Base-by-base conservation (phyloP, 2,113 vertebrate genomes). In the Scytalopus superciliaris region DNA sequence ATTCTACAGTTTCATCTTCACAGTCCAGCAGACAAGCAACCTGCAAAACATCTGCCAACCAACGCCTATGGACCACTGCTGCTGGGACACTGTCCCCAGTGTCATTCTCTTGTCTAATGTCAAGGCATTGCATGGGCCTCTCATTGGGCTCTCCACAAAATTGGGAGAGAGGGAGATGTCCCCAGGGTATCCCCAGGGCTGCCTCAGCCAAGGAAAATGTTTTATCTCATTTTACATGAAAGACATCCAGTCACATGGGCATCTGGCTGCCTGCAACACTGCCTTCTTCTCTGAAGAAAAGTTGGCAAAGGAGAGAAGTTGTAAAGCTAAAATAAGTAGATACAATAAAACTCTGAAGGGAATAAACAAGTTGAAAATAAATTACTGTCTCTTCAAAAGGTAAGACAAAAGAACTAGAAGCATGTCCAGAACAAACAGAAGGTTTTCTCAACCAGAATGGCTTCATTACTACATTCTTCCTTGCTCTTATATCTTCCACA, bases 391-490 rank as follows among this genome's bases (percentile, higher is more conserved):
- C n/a, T 83, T 86, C 44, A 33, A 59, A 87, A 86, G 42, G 63
- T 7, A 44, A 64, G 28, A 37, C 7, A 31, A 6, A 14, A 82
- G 64, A 67, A 67, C 64, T 21, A 77, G 28, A 66, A 55, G 18
- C 21, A 87, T 40, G 44, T 69, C 49, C 27, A 64, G 74, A 87
- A 31, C 14, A 88, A 79, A 33, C 50, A 37, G n/a, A 53, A 53
- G 19, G 14, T 37, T 87, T 67, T 37, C n/a, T 82, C 55, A 42
- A 0, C 0, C 28, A 57, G 60, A 8, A 21, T 3, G 4, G n/a
- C 23, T 47, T 82, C 66, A 59, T 87, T 82, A n/a, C 72, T 78
- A 44, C 19, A 24, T 52, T 52, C 25, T 74, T 53, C 9, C 78
- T 63, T 62, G 57, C 42, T 90, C 27, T 83, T 64, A 12, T 59